phyloP scores from a whole-genome alignment of 2,113 vertebrate species.

The Cepphus grylle region DNA sequence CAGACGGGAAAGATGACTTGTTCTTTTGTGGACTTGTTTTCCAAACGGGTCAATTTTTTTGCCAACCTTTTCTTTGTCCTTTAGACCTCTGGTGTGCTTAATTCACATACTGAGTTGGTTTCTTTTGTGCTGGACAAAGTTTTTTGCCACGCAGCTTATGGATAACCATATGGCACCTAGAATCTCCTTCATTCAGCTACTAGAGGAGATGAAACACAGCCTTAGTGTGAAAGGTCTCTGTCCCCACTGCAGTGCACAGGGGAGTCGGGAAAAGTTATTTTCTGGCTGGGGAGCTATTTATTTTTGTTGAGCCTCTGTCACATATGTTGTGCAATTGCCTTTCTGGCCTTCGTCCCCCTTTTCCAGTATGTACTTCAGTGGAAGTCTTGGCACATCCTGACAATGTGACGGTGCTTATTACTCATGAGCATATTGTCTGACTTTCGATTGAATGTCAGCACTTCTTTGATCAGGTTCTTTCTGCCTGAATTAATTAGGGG shows the following conservation, averaged over 20 bases:
- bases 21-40: neutral
- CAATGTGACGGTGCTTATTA: neutral
- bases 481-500: conserved; percentile 14
- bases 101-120: neutral
- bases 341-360: neutral
- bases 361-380: neutral
- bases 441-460: conserved; percentile 34
- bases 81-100: neutral
- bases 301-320: conserved; percentile 4
- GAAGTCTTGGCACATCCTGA: conserved; percentile 16
- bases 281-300: neutral
- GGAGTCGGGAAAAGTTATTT: neutral
- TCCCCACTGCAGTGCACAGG: neutral
- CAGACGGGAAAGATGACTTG: neutral
- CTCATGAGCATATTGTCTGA: conserved; percentile 37
- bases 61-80: neutral
- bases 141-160: neutral
- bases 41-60: neutral
- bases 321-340: conserved; percentile 19
- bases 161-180: neutral
- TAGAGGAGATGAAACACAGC: neutral
- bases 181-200: neutral
- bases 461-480: conserved; percentile 38
- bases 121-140: neutral
- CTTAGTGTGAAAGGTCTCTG: accelerated